Conservation (phyloP, 2,113 vertebrate genomes). For the Onychorhynchus coronatus region DNA sequence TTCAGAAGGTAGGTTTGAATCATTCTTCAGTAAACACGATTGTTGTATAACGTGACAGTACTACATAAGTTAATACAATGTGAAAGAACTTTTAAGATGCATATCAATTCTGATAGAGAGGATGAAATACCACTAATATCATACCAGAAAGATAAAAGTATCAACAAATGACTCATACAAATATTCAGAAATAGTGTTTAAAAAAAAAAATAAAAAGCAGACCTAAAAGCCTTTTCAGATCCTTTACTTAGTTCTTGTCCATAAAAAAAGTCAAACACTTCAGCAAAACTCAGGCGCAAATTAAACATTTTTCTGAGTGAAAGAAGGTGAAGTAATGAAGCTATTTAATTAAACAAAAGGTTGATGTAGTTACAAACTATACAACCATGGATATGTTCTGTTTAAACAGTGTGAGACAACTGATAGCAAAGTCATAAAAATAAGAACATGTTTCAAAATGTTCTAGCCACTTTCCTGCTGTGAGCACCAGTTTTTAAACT, state of each 20-base stretch:
- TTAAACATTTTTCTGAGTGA: neutral
- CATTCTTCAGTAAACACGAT: neutral
- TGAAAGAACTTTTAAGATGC: neutral
- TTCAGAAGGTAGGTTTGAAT: neutral
- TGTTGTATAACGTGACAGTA: neutral
- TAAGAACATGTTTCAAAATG: neutral
- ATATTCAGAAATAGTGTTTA: neutral
- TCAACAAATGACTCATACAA: neutral
- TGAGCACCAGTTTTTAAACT: neutral
- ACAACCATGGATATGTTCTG: neutral
- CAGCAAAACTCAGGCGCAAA: neutral
- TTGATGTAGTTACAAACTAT: neutral
- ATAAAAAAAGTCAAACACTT: neutral
- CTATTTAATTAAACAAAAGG: neutral
- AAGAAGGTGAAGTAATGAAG: neutral
- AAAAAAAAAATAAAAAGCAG: neutral
- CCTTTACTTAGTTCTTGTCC: neutral
- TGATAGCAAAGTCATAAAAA: neutral
- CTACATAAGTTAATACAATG: neutral
- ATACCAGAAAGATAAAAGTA: neutral
- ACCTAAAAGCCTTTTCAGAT: neutral
- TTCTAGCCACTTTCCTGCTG: neutral
- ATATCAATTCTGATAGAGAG: neutral
- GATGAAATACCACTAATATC: neutral
- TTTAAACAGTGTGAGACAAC: neutral